Base-by-base conservation (phyloP, 2,888 invertebrate species). In the Steromphala cineraria region DNA sequence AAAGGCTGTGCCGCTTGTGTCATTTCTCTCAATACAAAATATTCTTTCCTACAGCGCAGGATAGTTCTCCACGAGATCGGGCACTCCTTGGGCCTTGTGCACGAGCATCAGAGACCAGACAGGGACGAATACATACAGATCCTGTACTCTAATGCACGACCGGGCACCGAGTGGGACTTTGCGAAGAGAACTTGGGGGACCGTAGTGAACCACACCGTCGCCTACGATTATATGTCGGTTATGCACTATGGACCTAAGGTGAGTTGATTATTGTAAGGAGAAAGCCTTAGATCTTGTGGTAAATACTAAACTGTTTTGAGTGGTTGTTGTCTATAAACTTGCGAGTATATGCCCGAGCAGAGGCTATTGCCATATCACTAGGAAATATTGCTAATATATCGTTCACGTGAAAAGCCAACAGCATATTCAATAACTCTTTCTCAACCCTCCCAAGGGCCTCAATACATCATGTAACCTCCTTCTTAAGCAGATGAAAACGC, bases 191-290 rank as follows among this genome's bases (percentile, higher is more conserved):
- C 75, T 19, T 75, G 75, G 75, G 19, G 52, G 24, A 75, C 46
- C 8, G 75, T 75, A 13, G 46, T 52, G 19, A 75, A 75, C 75
- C 52, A 75, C 13, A 75, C 46, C 24, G 75, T 75, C 7, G 46
- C 21, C 2, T 75, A 75, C 52, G 75, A 75, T 15, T 75, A 75
- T 21, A 52, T 52, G 52, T 75, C 75, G 7, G 75, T 75, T 13
- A 75, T 75, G 75, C 75, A 75, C 52, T 75, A 75, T 17, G 75
- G 75, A 17, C 75, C 75, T 2, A 75, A 75, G 75, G 75, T 75
- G 17, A 46, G 52, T n/a, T 31, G 7, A 56, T 56, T 36, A 36
- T 7, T 2, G 36, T 36, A 36, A 36, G 36, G 36, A 36, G 4
- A 7, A 7, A 36, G n/a, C n/a, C n/a, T n/a, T n/a, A n/a, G n/a